Conservation (phyloP, 2,113 vertebrate species). For the Ceyx melanurus region DNA sequence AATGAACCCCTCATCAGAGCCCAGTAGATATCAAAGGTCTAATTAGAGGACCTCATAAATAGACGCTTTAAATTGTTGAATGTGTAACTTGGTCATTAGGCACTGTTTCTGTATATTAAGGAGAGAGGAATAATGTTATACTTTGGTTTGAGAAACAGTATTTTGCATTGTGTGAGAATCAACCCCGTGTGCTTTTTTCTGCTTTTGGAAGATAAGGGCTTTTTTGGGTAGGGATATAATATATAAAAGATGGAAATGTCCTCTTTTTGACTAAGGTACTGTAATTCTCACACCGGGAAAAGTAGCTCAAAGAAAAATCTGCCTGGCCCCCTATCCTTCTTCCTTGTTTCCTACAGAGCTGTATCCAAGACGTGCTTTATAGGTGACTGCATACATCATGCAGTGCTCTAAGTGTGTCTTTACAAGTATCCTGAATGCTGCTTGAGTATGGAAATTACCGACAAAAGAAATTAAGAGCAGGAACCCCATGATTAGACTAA, state of each 20-base stretch:
- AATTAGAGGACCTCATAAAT: slow-evolving; percentile 64
- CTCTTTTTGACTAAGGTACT: slow-evolving; percentile 66
- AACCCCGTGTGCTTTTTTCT: not conserved
- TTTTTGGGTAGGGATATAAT: not conserved
- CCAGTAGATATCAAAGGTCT: slow-evolving; percentile 48
- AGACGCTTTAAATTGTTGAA: slow-evolving; percentile 59
- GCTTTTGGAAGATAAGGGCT: not conserved
- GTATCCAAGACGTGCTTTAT: slow-evolving; percentile 69
- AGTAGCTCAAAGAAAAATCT: slow-evolving; percentile 70
- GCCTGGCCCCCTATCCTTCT: slow-evolving; percentile 50
- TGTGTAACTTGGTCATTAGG: slow-evolving; percentile 53
- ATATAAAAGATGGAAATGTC: slow-evolving; percentile 60
- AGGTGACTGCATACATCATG: slow-evolving; percentile 72
- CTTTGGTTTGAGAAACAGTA: not conserved
- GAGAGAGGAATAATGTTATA: not conserved
- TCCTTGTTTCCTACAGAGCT: slow-evolving; percentile 64
- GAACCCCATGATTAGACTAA: slow-evolving; percentile 81
- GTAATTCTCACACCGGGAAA: slow-evolving; percentile 73
- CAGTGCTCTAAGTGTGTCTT: slow-evolving; percentile 68
- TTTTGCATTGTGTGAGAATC: not conserved
- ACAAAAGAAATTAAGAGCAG: slow-evolving; percentile 85
- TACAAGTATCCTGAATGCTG: slow-evolving; percentile 74
- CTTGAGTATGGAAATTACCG: slow-evolving; percentile 77
- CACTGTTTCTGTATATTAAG: slow-evolving; percentile 34
- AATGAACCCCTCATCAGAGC: slow-evolving; percentile 24